Percentiles rank a stretch among this genome's conserved stretches.
Evolutionary conservation across 2,888 invertebrate genomes (phyloP).

Genomic region (Palloptera scutellata): DNA sequence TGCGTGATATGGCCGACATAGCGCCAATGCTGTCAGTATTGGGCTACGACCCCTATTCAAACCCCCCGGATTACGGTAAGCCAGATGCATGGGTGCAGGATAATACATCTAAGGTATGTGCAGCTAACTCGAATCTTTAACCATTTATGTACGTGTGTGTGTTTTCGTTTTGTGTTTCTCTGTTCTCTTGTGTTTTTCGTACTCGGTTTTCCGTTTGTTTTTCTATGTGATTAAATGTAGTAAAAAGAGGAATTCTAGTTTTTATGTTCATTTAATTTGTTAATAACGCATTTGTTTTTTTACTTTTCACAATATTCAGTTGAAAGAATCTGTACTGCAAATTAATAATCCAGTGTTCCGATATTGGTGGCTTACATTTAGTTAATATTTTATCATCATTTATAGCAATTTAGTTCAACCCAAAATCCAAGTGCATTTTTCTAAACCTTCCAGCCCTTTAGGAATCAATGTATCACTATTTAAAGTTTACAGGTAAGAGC

Average conservation of each 20-base stretch:
- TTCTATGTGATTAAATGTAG: background rate
- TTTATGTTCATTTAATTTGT: conserved; percentile 30
- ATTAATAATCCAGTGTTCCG: too few relatives aligned
- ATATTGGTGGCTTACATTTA: too few relatives aligned
- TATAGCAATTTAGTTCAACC: too few relatives aligned
- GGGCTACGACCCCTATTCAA: conserved; percentile 95
- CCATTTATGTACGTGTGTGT: conserved; percentile 3
- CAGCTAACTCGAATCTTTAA: conserved; percentile 24
- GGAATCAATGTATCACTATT: too few relatives aligned
- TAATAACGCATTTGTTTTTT: conserved; percentile 17
- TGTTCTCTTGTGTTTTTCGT: conserved; percentile 18
- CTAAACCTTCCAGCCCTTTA: too few relatives aligned
- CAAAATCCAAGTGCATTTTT: too few relatives aligned
- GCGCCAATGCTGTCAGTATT: conserved; percentile 93
- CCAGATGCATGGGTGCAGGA: conserved; percentile 79
- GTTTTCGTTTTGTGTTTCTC: conserved; percentile 7
- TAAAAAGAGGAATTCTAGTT: conserved; percentile 1
- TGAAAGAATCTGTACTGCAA: conserved; percentile 21
- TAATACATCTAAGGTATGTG: conserved; percentile 68
- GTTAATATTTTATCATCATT: too few relatives aligned
- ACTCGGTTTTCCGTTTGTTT: conserved; percentile 25
- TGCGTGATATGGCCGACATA: conserved; percentile 89
- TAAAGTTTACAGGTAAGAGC: too few relatives aligned
- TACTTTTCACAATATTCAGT: conserved; percentile 4
- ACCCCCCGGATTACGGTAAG: conserved; percentile 93